Evolutionary conservation across 2,797 vertebrate genomes (phyloP).

Genomic region (Pantherophis vulpinus): DNA sequence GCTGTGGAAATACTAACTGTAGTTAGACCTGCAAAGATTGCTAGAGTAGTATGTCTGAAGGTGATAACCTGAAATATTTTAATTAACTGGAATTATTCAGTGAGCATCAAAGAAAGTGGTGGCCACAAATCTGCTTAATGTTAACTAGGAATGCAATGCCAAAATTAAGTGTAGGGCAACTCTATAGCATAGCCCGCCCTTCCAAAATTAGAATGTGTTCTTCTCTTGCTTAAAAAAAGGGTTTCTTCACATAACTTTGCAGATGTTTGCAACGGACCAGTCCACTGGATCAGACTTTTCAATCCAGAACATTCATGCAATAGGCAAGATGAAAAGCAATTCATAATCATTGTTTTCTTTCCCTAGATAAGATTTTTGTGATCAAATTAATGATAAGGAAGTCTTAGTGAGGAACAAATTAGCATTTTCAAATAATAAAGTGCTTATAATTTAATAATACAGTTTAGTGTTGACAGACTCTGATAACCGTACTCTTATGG

Average conservation of each 20-base stretch:
- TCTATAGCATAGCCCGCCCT: background rate
- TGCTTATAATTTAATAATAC: background rate
- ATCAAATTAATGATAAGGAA: background rate
- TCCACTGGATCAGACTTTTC: background rate
- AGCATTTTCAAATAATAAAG: background rate
- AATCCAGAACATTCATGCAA: background rate
- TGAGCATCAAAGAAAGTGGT: background rate
- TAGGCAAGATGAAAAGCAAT: background rate
- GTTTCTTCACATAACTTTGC: background rate
- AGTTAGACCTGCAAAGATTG: too few species aligned
- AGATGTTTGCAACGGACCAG: background rate
- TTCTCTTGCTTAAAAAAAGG: background rate
- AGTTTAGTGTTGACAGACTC: background rate
- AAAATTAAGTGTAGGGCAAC: background rate
- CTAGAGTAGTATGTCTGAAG: background rate
- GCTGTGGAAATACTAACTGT: background rate
- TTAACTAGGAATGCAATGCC: background rate
- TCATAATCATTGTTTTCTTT: background rate
- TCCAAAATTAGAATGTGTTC: background rate
- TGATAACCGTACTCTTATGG: slow-evolving; percentile 19
- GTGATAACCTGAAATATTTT: background rate
- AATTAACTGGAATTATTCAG: background rate
- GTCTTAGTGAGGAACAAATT: background rate
- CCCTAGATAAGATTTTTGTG: background rate
- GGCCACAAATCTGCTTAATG: background rate